phyloP scores from a whole-genome alignment of 2,113 vertebrate genomes.

The Rattus rattus region DNA sequence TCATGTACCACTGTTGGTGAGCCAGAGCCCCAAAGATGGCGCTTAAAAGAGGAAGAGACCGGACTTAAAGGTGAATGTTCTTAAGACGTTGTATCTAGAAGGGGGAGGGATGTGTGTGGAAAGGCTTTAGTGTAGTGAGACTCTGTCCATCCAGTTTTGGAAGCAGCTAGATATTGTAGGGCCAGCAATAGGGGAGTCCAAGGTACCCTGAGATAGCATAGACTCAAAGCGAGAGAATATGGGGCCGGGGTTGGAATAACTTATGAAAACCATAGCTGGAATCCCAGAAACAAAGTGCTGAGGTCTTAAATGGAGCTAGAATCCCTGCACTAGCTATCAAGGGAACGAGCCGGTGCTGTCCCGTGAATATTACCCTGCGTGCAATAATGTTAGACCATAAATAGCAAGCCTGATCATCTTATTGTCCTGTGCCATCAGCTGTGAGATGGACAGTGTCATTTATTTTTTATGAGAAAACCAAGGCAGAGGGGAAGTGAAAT shows the following conservation, averaged over 20 bases:
- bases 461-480: constrained; percentile 17
- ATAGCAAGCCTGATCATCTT: not conserved
- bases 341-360: not conserved
- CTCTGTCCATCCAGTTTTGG: not conserved
- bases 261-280: not conserved
- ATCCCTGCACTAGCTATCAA: not conserved
- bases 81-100: not conserved
- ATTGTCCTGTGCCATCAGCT: not conserved
- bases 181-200: not conserved
- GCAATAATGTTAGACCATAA: not conserved
- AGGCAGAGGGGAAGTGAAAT: not conserved
- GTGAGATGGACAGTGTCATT: not conserved
- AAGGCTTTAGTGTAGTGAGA: not conserved
- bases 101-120: not conserved
- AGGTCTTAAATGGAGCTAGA: constrained; percentile 13
- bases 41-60: not conserved
- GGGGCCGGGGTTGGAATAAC: not conserved
- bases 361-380: not conserved
- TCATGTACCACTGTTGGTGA: not conserved
- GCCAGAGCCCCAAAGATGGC: not conserved
- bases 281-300: not conserved
- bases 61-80: not conserved
- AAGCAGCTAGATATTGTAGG: not conserved
- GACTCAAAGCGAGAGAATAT: not conserved
- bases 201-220: not conserved